Evolutionary conservation across 2,888 invertebrate species (phyloP).

Genomic region (Aromia moschata): DNA sequence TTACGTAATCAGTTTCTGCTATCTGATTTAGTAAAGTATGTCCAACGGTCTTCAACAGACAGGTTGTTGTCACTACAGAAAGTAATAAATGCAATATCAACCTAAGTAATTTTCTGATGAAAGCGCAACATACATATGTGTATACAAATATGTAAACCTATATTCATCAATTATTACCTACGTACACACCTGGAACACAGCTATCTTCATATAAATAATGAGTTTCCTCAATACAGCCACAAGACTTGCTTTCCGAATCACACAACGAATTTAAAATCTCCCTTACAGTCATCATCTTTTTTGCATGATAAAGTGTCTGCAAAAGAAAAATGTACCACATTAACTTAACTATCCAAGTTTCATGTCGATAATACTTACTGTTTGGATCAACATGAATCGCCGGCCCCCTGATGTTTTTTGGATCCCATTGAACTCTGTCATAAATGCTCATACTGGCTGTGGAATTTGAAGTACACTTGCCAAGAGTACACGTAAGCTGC

Average conservation of each 20-base stretch:
- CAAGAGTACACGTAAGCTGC: constrained; percentile 34
- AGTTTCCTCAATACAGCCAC: constrained; percentile 25
- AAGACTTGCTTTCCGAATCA: constrained; percentile 29
- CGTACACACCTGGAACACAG: constrained; percentile 30
- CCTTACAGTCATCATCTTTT: constrained; percentile 34
- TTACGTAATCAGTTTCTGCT: no score
- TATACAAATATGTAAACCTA: no score
- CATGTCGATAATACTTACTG: no score
- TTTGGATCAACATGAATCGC: background rate
- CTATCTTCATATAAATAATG: constrained; percentile 26
- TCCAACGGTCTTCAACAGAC: no score
- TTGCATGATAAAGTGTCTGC: constrained; percentile 24
- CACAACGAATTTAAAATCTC: constrained; percentile 37
- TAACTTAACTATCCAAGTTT: no score
- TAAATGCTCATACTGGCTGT: background rate
- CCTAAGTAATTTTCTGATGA: no score
- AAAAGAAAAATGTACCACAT: constrained; percentile 9
- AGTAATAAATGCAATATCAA: no score
- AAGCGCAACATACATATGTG: no score
- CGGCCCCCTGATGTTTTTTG: background rate
- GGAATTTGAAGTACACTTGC: constrained; percentile 33
- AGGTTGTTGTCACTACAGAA: no score
- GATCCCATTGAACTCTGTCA: background rate
- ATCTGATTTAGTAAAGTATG: no score
- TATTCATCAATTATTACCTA: no score